phyloP scores from a whole-genome alignment of 1,140 invertebrate species.

The Lasaia peninsularis region DNA sequence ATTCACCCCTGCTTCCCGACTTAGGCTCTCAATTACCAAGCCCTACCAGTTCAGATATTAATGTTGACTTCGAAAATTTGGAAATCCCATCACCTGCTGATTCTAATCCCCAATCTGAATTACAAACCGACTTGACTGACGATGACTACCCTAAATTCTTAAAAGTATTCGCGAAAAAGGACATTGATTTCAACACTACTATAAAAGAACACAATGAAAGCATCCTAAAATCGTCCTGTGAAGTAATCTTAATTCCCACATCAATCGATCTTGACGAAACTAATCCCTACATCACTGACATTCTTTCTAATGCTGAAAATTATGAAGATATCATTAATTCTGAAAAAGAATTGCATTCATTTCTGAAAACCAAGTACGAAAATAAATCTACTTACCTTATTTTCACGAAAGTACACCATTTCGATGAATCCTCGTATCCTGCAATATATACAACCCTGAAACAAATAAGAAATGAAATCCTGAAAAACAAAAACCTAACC shows the following conservation, averaged over 20 bases:
- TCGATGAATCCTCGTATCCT: background rate
- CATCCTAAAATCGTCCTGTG: background rate
- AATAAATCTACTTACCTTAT: background rate
- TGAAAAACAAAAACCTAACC: background rate
- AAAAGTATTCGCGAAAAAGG: background rate
- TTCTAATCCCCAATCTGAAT: background rate
- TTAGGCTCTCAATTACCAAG: background rate
- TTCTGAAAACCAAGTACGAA: background rate
- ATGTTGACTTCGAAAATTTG: background rate
- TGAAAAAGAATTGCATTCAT: constrained; percentile 1
- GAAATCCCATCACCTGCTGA: background rate
- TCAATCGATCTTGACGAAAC: background rate
- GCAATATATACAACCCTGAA: background rate
- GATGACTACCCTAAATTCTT: background rate
- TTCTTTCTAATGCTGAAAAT: background rate
- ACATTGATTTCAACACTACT: background rate
- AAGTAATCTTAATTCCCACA: background rate
- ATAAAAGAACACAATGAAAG: background rate
- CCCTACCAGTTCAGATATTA: background rate
- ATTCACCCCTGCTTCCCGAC: background rate
- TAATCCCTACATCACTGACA: background rate
- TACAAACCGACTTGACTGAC: background rate
- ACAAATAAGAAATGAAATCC: background rate
- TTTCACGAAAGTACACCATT: background rate
- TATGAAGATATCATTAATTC: background rate